Conservation (phyloP, 2,797 vertebrate genomes). For the Spinus pinus region DNA sequence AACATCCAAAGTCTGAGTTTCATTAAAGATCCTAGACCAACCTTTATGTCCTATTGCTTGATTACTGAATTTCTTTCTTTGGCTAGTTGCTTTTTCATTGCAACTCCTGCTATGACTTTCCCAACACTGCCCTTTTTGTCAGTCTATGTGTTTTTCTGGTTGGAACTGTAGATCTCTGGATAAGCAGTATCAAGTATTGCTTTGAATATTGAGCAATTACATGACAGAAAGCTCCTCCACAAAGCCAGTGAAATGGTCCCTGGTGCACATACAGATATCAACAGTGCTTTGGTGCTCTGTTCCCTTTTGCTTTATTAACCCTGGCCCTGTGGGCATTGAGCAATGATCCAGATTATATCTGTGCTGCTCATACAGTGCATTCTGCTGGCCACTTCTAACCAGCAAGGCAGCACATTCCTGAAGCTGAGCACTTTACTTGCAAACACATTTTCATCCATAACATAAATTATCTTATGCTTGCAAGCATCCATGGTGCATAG, state of each 20-base stretch:
- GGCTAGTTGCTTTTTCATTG: neutral
- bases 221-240: neutral
- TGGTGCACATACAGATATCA: conserved; percentile 8
- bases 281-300: conserved; percentile 22
- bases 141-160: conserved; percentile 1
- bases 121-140: neutral
- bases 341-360: conserved; percentile 4
- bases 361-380: conserved; percentile 18
- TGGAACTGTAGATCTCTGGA: neutral
- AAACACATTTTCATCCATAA: neutral
- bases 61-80: neutral
- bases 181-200: conserved; percentile 8
- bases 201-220: conserved; percentile 51
- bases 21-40: neutral
- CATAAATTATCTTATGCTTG: neutral
- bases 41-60: neutral
- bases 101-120: conserved; percentile 8
- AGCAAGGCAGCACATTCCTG: neutral
- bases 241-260: conserved; percentile 13
- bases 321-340: conserved; percentile 35
- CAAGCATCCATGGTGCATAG: neutral
- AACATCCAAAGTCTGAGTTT: neutral
- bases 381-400: neutral
- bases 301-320: conserved; percentile 53
- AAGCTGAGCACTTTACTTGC: neutral